Conservation (phyloP, 2,797 vertebrate genomes). For the Spinibarbus caldwelli region DNA sequence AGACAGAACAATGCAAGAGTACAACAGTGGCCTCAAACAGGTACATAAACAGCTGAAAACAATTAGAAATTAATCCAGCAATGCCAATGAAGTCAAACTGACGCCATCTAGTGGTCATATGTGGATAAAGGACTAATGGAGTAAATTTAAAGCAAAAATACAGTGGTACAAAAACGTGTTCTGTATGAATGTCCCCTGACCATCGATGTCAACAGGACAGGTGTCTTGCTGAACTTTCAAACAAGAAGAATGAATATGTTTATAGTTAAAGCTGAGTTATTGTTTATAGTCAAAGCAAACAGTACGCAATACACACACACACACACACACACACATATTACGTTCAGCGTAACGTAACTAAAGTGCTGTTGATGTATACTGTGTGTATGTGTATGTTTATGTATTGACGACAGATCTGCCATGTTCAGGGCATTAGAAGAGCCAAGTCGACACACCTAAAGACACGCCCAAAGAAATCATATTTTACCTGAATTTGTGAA, state of each 20-base stretch:
- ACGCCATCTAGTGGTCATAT: constrained; percentile 8
- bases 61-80: neutral
- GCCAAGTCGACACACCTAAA: neutral
- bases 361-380: neutral
- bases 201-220: neutral
- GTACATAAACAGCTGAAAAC: neutral
- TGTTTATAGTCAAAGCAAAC: neutral
- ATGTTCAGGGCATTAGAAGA: neutral
- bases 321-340: neutral
- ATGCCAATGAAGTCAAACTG: neutral
- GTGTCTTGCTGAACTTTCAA: neutral
- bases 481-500: too few species aligned
- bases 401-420: neutral
- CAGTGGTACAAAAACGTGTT: too few species aligned
- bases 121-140: neutral
- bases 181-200: neutral
- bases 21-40: neutral
- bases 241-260: neutral
- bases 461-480: too few species aligned
- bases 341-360: neutral
- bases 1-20: neutral
- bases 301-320: neutral
- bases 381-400: neutral
- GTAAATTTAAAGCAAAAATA: neutral
- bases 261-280: neutral